Evolutionary conservation across 2,113 vertebrate species (phyloP).

Genomic region (Erythrocebus patas): DNA sequence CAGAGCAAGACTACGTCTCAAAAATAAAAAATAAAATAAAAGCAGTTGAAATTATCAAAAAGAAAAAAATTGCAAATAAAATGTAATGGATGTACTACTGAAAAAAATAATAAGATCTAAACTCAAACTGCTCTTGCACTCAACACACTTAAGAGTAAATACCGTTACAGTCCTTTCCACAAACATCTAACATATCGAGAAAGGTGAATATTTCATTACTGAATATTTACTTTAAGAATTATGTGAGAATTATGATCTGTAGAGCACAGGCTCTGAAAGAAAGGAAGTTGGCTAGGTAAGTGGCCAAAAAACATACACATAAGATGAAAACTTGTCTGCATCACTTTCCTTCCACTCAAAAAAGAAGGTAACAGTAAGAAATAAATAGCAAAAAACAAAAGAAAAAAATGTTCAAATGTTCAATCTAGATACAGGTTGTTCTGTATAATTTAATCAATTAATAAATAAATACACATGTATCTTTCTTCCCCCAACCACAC

Average conservation of each 20-base stretch:
- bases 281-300: background rate
- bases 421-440: background rate
- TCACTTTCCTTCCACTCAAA: background rate
- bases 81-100: no score
- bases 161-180: slow-evolving; percentile 75
- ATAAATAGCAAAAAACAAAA: background rate
- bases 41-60: no score
- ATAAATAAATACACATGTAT: background rate
- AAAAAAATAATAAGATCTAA: slow-evolving; percentile 79
- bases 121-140: slow-evolving; percentile 76
- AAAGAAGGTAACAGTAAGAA: background rate
- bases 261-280: background rate
- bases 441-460: background rate
- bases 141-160: slow-evolving; percentile 77
- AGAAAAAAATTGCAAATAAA: no score
- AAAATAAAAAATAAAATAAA: no score
- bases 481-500: background rate
- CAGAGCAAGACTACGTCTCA: no score
- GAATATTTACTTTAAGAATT: slow-evolving; percentile 15
- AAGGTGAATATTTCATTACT: background rate
- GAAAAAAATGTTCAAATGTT: background rate
- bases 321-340: background rate
- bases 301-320: background rate
- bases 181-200: slow-evolving; percentile 18
- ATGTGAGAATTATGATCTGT: background rate